Base-by-base conservation (phyloP, 1,140 invertebrate genomes). In the Colletes latitarsis region DNA sequence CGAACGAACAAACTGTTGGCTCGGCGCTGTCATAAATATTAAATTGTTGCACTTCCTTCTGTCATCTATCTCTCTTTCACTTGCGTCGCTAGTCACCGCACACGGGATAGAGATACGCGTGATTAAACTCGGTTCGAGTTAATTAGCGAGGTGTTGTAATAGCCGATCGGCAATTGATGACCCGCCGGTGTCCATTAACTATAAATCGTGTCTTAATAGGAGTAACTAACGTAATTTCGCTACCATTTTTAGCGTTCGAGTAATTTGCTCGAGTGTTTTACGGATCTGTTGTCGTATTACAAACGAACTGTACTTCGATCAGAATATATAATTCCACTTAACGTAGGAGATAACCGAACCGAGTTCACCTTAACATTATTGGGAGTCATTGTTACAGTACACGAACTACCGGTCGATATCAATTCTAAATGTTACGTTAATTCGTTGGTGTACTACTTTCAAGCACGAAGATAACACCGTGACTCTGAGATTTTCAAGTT, bases 91-190 rank as follows among this genome's bases (percentile, higher is more conserved):
- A 15, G 55, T 70, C 76, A 17, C 19, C 73, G 49, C 5, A 21
- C 12, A 12, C 14, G 55, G 17, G 58, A 66, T 12, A 30, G n/a
- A 67, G 60, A 55, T 58, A 76, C 68, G 55, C 82, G 72, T 77
- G 63, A 64, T 88, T 68, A 52, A 80, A 74, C 76, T 70, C 69
- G 49, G 69, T 71, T 67, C 14, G 62, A 85, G 77, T 83, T 87
- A 87, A 88, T 88, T 88, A 83, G n/a, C 75, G 17, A 64, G 63
- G 77, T 87, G 83, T 85, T 71, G 85, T 81, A 88, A 85, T 88
- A 75, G 78, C 68, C 67, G 85, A 87, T 87, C 60, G 64, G 10
- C 62, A n/a, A 52, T 64, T 78, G 73, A 60, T 57, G 53, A 49
- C 41, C 69, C 21, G 72, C 60, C 71, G 69, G 43, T 73, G 69